Percentiles rank a stretch among this genome's conserved stretches.
Conservation (phyloP, 2,797 vertebrate species). For the Crenuchus spilurus region DNA sequence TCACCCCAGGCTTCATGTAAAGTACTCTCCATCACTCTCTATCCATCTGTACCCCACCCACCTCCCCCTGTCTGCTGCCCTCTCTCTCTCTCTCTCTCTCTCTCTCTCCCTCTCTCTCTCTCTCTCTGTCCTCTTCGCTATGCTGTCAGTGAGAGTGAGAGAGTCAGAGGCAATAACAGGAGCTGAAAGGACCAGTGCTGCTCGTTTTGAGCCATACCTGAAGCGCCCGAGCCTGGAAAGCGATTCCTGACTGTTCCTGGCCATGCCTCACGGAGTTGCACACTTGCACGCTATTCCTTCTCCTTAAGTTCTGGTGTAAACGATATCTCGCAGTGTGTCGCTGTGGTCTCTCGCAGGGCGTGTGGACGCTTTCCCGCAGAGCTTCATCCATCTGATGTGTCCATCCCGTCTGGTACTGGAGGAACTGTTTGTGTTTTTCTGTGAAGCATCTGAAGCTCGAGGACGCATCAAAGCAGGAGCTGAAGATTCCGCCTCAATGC, state of each 20-base stretch:
- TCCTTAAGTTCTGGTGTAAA: background rate
- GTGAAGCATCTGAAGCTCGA: background rate
- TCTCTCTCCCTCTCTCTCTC: conserved; percentile 14
- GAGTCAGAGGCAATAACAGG: conserved; percentile 28
- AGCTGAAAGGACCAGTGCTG: conserved; percentile 31
- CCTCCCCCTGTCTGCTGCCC: conserved; percentile 40
- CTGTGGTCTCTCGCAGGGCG: background rate
- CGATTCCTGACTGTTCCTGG: conserved; percentile 3
- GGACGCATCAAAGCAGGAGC: background rate
- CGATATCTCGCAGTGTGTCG: background rate
- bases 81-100: conserved; percentile 34
- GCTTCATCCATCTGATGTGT: background rate
- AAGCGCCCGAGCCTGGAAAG: background rate
- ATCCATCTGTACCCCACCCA: conserved; percentile 44
- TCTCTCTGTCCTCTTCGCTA: background rate
- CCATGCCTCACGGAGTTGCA: background rate
- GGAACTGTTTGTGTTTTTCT: background rate
- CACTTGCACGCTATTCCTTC: background rate
- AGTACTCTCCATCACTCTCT: conserved; percentile 54
- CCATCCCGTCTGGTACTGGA: background rate
- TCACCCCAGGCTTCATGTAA: conserved; percentile 56
- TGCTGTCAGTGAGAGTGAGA: conserved; percentile 16
- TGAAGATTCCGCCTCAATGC: conserved; percentile 2
- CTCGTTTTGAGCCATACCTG: background rate
- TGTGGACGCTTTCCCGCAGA: background rate